Conservation (phyloP, 2,113 vertebrate species). For the Choloepus hoffmanni region DNA sequence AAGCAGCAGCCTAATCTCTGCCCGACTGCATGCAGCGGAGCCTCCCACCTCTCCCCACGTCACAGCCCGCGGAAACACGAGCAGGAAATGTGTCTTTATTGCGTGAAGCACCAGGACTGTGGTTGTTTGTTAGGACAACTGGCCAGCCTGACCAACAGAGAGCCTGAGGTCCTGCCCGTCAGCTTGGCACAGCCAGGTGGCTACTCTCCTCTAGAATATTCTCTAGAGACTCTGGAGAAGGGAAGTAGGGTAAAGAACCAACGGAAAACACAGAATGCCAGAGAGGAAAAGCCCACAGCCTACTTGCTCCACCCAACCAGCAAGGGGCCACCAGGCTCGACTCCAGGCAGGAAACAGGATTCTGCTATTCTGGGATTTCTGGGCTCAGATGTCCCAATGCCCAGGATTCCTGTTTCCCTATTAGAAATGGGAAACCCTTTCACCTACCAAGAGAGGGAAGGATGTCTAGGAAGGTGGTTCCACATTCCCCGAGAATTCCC, state of each 20-base stretch:
- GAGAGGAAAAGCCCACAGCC: neutral
- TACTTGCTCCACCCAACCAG: neutral
- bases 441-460: neutral
- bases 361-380: neutral
- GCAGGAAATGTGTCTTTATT: neutral
- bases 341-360: accelerated
- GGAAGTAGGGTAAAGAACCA: neutral
- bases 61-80: too few species aligned
- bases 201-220: accelerated
- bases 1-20: neutral
- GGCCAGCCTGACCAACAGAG: neutral
- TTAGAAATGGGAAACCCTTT: neutral
- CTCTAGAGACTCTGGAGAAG: too few species aligned
- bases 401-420: neutral
- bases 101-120: neutral
- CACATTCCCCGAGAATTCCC: neutral
- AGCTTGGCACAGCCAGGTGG: neutral
- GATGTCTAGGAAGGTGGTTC: neutral
- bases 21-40: neutral
- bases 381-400: neutral
- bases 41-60: neutral
- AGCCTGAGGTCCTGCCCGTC: neutral
- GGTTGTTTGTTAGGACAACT: too few species aligned
- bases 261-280: accelerated
- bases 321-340: too few species aligned